Evolutionary conservation across 2,113 vertebrate genomes (phyloP), one percentile per base, ranked within the genome.

Genomic region (Rana temporaria): DNA sequence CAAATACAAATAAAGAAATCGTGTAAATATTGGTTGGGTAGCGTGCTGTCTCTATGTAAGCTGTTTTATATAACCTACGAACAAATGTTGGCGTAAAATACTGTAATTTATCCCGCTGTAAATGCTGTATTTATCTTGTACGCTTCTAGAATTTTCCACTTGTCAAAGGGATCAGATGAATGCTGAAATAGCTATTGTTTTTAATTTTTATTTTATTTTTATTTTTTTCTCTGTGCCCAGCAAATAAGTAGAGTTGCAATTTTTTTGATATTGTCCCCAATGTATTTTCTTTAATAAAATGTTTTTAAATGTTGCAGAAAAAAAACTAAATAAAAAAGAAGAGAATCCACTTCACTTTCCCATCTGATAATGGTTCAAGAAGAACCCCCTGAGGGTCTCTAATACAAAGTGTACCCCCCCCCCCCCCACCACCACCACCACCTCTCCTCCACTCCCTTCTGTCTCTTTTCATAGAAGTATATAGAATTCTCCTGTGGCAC

Each of bases 91-190:
- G 88, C 94, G 85, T 92, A 96, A 89, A 93, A 94, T 92, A 92
- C 92, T 96, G 94, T 96, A 93, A 92, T 94, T 93, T 95, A 95
- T 60, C 90, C 91, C 95, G 94, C 94, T 48, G 42, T 48, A 48
- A 48, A 48, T 48, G 42, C 42, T 48, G 42, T 48, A 48, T 48
- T 48, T 48, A 48, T 48, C 42, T 96, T 96, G 92, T 96, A 94
- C 95, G 93, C 95, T 88, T 94, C 90, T 93, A 87, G 81, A 90
- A 90, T 86, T 89, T 79, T 90, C 86, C 85, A 86, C 85, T 85
- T 88, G 78, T 91, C 91, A 89, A 92, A 90, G 89, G 89, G 81
- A 93, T 96, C 89, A 90, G 89, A 89, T 95, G 88, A 92, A 88
- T 94, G 90, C 93, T 93, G 91, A 93, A 90, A 92, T 86, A 91